Conservation (phyloP, 1,140 invertebrate species). For the Rhagoletis zephyria region DNA sequence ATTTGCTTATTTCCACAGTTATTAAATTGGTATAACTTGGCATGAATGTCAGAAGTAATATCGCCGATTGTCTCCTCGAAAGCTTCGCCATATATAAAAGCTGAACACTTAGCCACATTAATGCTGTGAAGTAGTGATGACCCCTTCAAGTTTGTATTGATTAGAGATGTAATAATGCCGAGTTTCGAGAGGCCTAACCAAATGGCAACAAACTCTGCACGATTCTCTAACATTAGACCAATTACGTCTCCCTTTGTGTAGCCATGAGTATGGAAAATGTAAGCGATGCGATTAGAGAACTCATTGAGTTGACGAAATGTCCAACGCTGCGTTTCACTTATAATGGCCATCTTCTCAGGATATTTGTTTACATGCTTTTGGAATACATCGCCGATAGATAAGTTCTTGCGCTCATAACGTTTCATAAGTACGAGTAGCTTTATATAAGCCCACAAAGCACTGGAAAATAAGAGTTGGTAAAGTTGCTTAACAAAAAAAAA, state of each 20-base stretch:
- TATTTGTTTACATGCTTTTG: slow-evolving; percentile 80
- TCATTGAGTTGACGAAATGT: slow-evolving; percentile 87
- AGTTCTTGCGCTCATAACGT: slow-evolving; percentile 79
- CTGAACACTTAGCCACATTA: slow-evolving; percentile 84
- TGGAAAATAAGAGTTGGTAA: slow-evolving; percentile 66
- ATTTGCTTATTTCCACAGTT: slow-evolving; percentile 59
- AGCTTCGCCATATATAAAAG: slow-evolving; percentile 84
- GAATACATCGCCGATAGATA: slow-evolving; percentile 83
- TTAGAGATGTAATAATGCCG: slow-evolving; percentile 89
- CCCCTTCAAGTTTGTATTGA: slow-evolving; percentile 91
- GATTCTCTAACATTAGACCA: slow-evolving; percentile 91
- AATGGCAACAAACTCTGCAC: slow-evolving; percentile 87
- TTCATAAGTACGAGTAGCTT: slow-evolving; percentile 78
- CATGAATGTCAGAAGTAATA: slow-evolving; percentile 74
- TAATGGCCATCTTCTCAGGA: slow-evolving; percentile 85
- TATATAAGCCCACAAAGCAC: slow-evolving; percentile 80
- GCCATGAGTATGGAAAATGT: slow-evolving; percentile 85
- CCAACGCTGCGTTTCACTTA: slow-evolving; percentile 85
- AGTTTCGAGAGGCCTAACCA: slow-evolving; percentile 95
- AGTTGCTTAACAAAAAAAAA: too few species aligned
- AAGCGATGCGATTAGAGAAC: slow-evolving; percentile 88
- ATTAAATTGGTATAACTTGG: slow-evolving; percentile 79
- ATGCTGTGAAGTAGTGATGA: slow-evolving; percentile 89
- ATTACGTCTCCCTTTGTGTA: slow-evolving; percentile 89
- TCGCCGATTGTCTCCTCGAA: slow-evolving; percentile 63